phyloP scores from a whole-genome alignment of 2,113 vertebrate species.

The Dromaius novaehollandiae region DNA sequence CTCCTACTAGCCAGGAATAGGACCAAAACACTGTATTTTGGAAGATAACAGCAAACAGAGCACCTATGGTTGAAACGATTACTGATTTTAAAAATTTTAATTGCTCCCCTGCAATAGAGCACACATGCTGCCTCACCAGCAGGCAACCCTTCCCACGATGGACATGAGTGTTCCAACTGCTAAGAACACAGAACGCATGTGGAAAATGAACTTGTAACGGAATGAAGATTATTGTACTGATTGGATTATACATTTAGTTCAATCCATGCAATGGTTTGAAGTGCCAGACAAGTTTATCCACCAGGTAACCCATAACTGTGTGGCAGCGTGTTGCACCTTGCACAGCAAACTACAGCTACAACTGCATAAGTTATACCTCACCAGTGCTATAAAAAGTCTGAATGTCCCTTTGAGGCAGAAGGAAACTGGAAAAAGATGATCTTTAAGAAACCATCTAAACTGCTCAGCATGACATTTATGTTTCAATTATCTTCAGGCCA shows the following conservation, averaged over 20 bases:
- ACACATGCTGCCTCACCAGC: not conserved
- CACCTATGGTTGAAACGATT: not conserved
- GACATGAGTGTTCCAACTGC: not conserved
- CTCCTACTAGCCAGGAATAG: not conserved
- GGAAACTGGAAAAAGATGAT: not conserved
- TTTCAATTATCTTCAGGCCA: not conserved
- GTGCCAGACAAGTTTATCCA: not conserved
- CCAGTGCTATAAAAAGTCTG: not conserved
- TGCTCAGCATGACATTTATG: too few relatives aligned
- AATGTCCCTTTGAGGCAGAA: not conserved
- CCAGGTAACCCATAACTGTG: not conserved
- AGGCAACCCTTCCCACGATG: not conserved
- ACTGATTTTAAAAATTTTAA: not conserved
- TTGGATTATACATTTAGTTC: not conserved
- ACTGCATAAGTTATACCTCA: not conserved
- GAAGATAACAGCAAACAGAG: not conserved
- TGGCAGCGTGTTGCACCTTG: not conserved
- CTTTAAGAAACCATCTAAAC: not conserved
- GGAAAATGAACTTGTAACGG: not conserved
- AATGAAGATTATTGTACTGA: not conserved
- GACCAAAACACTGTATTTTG: not conserved
- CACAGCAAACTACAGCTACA: not conserved
- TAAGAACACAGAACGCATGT: not conserved
- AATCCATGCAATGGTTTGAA: not conserved
- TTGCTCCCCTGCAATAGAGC: not conserved